phyloP scores from a whole-genome alignment of 1,140 invertebrate species.

The Zaprionus tsacasi region DNA sequence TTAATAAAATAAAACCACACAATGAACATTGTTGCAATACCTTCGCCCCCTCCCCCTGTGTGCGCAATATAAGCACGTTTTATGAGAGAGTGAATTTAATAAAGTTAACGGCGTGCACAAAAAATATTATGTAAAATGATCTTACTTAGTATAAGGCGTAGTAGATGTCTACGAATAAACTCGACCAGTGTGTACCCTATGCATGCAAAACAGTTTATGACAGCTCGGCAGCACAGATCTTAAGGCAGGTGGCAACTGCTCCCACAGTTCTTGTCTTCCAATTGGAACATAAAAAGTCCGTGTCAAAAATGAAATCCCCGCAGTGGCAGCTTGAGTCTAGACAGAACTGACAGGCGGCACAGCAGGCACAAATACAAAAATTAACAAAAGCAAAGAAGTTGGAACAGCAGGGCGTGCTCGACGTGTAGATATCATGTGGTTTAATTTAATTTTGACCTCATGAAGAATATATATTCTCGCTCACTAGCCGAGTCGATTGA shows the following conservation, averaged over 20 bases:
- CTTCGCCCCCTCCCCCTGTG: too few species aligned
- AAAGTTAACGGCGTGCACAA: constrained; percentile 10
- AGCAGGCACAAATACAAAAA: constrained; percentile 15
- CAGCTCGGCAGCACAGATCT: background rate
- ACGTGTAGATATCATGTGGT: background rate
- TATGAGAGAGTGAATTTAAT: constrained; percentile 37
- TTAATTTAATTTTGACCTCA: too few species aligned
- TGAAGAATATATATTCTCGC: too few species aligned
- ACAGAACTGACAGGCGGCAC: constrained; percentile 20
- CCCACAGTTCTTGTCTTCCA: constrained; percentile 14
- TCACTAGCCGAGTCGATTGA: too few species aligned
- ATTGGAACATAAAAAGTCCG: constrained; percentile 37
- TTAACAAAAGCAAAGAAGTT: background rate
- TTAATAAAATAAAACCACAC: constrained; percentile 50
- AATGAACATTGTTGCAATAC: constrained; percentile 13
- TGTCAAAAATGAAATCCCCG: constrained; percentile 43
- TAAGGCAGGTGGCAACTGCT: background rate
- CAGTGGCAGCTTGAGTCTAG: constrained; percentile 40
- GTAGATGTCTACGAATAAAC: background rate
- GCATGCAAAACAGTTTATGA: background rate
- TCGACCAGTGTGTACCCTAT: constrained; percentile 1
- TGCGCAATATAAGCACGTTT: constrained; percentile 40
- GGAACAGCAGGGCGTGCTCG: background rate
- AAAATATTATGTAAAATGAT: constrained; percentile 20
- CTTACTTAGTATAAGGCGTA: constrained; percentile 1